A percentile compares a stretch with the other conserved stretches of the same genome.
Evolutionary conservation across 2,888 invertebrate species (phyloP).

Genomic region (Empis livida): DNA sequence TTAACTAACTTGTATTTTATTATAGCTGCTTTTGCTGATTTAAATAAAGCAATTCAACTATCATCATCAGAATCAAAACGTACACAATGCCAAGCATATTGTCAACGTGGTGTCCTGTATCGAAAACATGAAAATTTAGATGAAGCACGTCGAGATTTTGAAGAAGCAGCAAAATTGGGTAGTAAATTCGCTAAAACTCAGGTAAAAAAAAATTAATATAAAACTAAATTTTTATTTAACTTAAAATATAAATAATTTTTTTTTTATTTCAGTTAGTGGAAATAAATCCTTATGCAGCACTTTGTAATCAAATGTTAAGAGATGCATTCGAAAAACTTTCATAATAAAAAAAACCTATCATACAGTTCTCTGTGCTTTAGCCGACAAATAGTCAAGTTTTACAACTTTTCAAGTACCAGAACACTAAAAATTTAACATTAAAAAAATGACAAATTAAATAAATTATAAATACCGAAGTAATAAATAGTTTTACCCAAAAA

Average conservation of each 20-base stretch:
- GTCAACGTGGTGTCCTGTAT: conserved; percentile 70
- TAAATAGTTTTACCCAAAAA: too few relatives aligned
- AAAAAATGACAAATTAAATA: too few relatives aligned
- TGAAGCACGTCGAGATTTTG: conserved; percentile 61
- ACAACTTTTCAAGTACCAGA: too few relatives aligned
- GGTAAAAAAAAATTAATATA: conserved; percentile 31
- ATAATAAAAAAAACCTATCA: conserved; percentile 17
- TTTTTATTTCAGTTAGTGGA: conserved; percentile 50
- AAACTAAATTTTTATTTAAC: too few relatives aligned
- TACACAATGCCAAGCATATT: conserved; percentile 62
- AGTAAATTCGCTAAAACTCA: conserved; percentile 78
- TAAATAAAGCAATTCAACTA: conserved; percentile 59
- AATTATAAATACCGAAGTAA: too few relatives aligned
- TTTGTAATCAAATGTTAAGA: conserved; percentile 87
- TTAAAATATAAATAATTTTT: background rate
- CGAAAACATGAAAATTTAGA: conserved; percentile 54
- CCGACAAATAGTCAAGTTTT: too few relatives aligned
- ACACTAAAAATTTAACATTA: too few relatives aligned
- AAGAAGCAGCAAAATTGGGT: conserved; percentile 66
- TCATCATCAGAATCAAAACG: conserved; percentile 40
- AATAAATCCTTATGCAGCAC: conserved; percentile 86
- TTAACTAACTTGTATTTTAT: background rate
- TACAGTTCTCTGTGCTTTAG: too few relatives aligned
- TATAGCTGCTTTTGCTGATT: conserved; percentile 60
- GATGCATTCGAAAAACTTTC: conserved; percentile 53